These are phyloP conservation scores for Andrena bicolor DNA, from an alignment of 2,888 invertebrate species.

Conservation along the genomic window DNA sequence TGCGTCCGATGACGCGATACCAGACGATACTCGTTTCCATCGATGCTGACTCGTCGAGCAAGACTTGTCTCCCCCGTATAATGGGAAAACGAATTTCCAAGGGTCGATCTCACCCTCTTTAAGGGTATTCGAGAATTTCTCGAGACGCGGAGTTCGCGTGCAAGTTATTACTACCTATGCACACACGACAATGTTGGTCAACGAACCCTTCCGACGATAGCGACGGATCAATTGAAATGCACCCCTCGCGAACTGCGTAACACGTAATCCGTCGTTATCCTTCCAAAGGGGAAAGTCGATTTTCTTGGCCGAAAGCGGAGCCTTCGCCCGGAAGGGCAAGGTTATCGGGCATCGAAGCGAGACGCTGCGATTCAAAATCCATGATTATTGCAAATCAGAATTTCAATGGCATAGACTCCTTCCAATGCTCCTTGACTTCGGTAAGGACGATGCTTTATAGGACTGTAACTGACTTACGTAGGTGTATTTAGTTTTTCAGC, in stretches of 20 bases:
- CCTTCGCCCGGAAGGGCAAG: neutral
- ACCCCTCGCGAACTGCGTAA: conserved; percentile 57
- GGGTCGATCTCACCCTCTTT: conserved; percentile 3
- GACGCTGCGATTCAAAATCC: neutral
- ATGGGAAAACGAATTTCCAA: neutral
- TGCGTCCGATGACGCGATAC: too few relatives aligned
- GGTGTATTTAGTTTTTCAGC: too few relatives aligned
- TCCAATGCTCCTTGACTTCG: too few relatives aligned
- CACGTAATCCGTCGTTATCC: conserved; percentile 45
- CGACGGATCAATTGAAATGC: conserved; percentile 71
- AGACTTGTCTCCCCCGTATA: neutral
- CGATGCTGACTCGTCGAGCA: neutral
- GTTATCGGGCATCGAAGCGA: too few relatives aligned
- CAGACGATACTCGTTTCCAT: neutral
- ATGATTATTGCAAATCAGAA: too few relatives aligned
- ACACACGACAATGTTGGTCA: conserved; percentile 66
- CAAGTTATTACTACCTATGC: conserved; percentile 15
- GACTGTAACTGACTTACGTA: too few relatives aligned
- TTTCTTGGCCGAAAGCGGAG: conserved; percentile 19
- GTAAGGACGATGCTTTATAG: too few relatives aligned
- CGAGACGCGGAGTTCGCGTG: conserved; percentile 46
- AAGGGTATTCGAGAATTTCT: conserved; percentile 34
- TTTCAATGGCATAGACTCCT: too few relatives aligned
- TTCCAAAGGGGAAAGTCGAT: conserved; percentile 46
- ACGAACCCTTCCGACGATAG: conserved; percentile 63